A percentile compares a stretch with the other conserved stretches of the same genome.
Conservation (phyloP, 2,113 vertebrate genomes). For the Anarrhichthys ocellatus region DNA sequence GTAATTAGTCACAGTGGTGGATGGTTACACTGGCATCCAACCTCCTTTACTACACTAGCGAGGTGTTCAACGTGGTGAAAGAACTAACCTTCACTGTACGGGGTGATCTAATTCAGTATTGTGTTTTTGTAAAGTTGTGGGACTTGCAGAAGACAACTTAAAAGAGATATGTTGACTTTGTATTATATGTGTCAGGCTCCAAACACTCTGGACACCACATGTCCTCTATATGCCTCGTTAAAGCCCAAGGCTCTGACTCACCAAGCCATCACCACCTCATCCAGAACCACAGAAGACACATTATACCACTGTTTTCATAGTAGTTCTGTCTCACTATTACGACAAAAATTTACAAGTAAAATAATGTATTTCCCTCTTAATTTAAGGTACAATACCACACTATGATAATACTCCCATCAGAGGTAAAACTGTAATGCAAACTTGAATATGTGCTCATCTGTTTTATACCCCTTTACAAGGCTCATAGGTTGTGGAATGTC, state of each 20-base stretch:
- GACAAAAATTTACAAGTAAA: neutral
- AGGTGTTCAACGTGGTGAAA: neutral
- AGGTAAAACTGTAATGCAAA: neutral
- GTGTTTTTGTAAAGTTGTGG: neutral
- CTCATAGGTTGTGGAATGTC: neutral
- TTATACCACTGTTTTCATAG: neutral
- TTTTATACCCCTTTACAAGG: neutral
- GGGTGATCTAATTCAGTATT: neutral
- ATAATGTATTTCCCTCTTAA: neutral
- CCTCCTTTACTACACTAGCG: neutral
- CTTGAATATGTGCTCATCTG: neutral
- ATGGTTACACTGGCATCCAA: neutral
- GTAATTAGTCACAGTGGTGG: neutral
- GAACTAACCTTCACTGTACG: neutral
- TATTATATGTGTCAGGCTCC: neutral
- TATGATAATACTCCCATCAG: neutral
- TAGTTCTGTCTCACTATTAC: neutral
- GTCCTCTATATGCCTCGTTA: neutral
- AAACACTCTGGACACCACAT: neutral
- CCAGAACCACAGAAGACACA: constrained; percentile 1
- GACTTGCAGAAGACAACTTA: neutral
- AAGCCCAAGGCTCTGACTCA: neutral
- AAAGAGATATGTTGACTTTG: neutral
- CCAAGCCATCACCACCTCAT: neutral
- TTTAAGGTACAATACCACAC: neutral